phyloP scores from a whole-genome alignment of 2,113 vertebrate species.

The Eurypyga helias region DNA sequence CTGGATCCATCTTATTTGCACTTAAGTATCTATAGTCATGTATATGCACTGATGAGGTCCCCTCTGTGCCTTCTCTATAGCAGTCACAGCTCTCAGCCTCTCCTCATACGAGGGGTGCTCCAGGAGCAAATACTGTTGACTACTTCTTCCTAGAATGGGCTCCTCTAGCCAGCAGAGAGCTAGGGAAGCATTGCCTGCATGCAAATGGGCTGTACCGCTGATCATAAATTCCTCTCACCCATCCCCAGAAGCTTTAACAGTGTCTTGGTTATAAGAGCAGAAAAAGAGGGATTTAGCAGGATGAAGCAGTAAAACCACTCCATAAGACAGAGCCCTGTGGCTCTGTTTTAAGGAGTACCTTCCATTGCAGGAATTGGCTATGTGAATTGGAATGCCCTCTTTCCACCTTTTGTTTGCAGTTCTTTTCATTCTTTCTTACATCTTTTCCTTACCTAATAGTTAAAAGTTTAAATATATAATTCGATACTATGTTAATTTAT shows the following conservation, averaged over 20 bases:
- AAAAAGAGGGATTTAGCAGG: background rate
- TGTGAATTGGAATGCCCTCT: background rate
- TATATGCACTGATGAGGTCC: too few relatives aligned
- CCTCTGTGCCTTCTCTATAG: background rate
- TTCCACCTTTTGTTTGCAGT: background rate
- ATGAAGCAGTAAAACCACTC: background rate
- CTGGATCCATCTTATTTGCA: background rate
- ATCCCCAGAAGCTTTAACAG: background rate
- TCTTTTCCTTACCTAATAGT: background rate
- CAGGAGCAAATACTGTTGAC: background rate
- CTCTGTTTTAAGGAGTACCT: background rate
- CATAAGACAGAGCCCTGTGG: background rate
- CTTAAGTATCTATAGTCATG: background rate
- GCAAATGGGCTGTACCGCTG: background rate
- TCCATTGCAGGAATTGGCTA: background rate
- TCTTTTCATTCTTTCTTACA: background rate
- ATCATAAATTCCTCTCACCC: background rate
- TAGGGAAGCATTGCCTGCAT: background rate
- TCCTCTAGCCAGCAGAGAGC: background rate
- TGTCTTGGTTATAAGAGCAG: background rate
- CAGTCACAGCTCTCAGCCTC: background rate
- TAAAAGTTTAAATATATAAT: background rate
- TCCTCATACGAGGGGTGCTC: background rate
- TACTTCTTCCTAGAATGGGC: background rate
- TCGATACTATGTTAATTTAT: background rate